Base-by-base conservation (phyloP, 2,797 vertebrate species). In the Pogonophryne albipinna region DNA sequence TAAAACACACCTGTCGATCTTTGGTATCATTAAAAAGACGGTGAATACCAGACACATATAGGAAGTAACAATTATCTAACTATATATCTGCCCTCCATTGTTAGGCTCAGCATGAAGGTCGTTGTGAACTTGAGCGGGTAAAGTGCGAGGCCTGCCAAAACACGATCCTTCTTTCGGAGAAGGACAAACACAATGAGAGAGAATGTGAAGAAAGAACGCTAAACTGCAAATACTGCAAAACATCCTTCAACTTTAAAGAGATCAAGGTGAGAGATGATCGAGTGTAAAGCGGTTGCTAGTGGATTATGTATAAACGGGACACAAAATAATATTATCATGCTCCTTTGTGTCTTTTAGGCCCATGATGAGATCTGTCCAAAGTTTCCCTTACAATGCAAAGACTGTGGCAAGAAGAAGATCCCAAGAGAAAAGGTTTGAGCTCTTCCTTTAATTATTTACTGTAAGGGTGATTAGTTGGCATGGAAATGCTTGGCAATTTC, bases 361-460 rank as follows among this genome's bases (percentile, higher is more conserved):
- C 98, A 99, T 16, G 95, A 97, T 2, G 96, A 97, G 19, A 94
- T 97, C 73, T 99, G 98, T 80, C 92, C 94, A 23, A 97, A 97
- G 78, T 96, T 96, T 51, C 98, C 98, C 0, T 84, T 99, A 91
- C 96, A 96, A 23, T 99, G 98, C 9, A 97, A 98, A 15, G 96
- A 97, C 86, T 99, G 98, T 3, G 97, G 97, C 49, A 97, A 97
- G 85, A 97, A 96, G 91, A 99, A 96, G 86, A 96, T 99, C 75
- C 94, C 96, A 0, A 94, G 97, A 84, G 97, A 99, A 91, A 98
- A 97, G 95, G 98, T 99, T 74, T 62, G 85, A 0, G 2, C n/a
- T 51, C 4, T 31, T 19, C 14, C 13, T 31, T 38, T 9, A 9
- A 38, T 1, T 1, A 38, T 38, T 38, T 38, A 38, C 34, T 38